Conservation (phyloP, 2,888 invertebrate species). For the Drosophila nigricruria region DNA sequence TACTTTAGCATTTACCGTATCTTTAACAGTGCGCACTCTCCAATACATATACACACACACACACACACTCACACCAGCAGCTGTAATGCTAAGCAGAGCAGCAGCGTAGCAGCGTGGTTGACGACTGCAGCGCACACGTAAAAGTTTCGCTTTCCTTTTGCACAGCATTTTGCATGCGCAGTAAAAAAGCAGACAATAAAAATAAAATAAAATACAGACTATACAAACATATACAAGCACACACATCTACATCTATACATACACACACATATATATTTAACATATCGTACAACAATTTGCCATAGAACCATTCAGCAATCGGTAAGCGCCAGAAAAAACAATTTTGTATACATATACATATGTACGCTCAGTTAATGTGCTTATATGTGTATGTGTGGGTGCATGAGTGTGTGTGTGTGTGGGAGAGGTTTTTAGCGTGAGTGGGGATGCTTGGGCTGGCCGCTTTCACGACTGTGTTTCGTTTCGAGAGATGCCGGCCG, state of each 20-base stretch:
- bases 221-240: constrained; percentile 21
- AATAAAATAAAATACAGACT: constrained; percentile 32
- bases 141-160: constrained; percentile 82
- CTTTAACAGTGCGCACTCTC: constrained; percentile 14
- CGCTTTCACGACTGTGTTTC: constrained; percentile 27
- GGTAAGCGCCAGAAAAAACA: constrained; percentile 33
- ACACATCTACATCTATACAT: constrained; percentile 11
- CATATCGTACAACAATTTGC: constrained; percentile 40
- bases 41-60: constrained; percentile 3
- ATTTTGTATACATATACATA: constrained; percentile 33
- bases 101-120: constrained; percentile 21
- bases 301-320: constrained; percentile 59
- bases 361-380: not conserved
- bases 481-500: constrained; percentile 46
- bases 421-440: constrained; percentile 36
- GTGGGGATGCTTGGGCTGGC: constrained; percentile 36
- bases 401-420: not conserved
- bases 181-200: constrained; percentile 60
- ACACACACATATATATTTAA: constrained; percentile 28
- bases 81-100: constrained; percentile 23
- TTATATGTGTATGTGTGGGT: not conserved
- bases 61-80: constrained; percentile 7
- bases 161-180: constrained; percentile 80
- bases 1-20: constrained; percentile 6
- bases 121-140: constrained; percentile 46